Percentiles rank a stretch among this genome's conserved stretches.
Conservation (phyloP, 2,797 vertebrate genomes). For the Platalea minor region DNA sequence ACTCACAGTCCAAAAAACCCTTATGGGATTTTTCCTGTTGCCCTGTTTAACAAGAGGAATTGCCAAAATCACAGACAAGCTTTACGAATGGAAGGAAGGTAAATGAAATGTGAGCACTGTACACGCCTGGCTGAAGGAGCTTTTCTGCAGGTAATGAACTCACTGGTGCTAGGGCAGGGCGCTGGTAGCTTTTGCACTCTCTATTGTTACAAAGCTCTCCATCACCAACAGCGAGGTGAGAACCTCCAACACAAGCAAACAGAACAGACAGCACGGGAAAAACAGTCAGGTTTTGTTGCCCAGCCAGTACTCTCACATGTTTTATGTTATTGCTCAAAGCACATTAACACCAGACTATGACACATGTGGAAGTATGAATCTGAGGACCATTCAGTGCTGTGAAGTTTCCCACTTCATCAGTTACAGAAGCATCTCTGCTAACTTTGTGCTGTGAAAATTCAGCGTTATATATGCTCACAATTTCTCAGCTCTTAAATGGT, state of each 20-base stretch:
- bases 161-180: fast-evolving
- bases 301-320: background rate
- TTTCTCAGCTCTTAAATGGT: slow-evolving; percentile 2
- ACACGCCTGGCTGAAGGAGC: background rate
- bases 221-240: fast-evolving
- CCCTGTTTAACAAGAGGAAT: background rate
- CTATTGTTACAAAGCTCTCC: background rate
- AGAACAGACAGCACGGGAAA: fast-evolving
- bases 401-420: slow-evolving; percentile 37
- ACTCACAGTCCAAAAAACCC: background rate
- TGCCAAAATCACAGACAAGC: background rate
- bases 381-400: background rate
- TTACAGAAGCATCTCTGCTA: background rate
- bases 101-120: fast-evolving
- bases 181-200: background rate
- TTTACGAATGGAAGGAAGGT: fast-evolving
- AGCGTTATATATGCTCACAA: fast-evolving
- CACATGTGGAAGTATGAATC: slow-evolving; percentile 9
- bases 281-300: background rate
- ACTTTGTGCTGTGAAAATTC: background rate
- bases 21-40: background rate
- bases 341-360: background rate
- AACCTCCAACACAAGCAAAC: background rate
- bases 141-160: background rate
- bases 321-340: background rate